Base-by-base conservation (phyloP, 1,140 invertebrate species). In the Orchesella cincta region DNA sequence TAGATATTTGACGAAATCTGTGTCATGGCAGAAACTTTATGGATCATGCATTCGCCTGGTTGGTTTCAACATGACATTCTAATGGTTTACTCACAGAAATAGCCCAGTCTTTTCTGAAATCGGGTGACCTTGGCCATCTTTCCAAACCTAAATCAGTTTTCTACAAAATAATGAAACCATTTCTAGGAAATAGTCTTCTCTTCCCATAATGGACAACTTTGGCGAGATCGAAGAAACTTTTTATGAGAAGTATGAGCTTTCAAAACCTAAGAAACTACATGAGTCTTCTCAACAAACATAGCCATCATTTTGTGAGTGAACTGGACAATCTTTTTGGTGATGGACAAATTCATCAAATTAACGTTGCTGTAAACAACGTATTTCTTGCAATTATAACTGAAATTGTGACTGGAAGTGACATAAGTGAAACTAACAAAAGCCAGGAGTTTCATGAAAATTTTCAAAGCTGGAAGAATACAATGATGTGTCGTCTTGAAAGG, bases 321-420 rank as follows among this genome's bases (percentile, higher is more conserved):
- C 62, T 67, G 28, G 62, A 67, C 2, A 67, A 67, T 8, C n/a
- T 67, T 26, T 67, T 67, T 31, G 8, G 12, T 31, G 62, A 67
- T 31, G n/a, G n/a, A 3, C 62, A 67, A n/a, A 26, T 29, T 29
- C 62, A 67, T 67, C 62, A 29, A 29, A 67, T 67, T 33, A 67
- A 67, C 23, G 62, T 67, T 67, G 8, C 14, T 1, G 8, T 67
- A 1, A 67, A 67, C 31, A 31, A 29, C 62, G 14, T 29, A 29
- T 67, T 67, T 67, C 28, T 67, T 14, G 14, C 8, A 33, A 23
- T 67, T 1, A 67, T 67, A 8, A 31, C 26, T 67, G 62, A 67
- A n/a, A 8, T 67, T 1, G 26, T 67, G 8, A 67, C 62, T 1
- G 54, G 54, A 57, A 3, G 12, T 5, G 54, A 57, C n/a, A 23